These are phyloP conservation scores for Trematomus bernacchii DNA, from an alignment of 2,797 vertebrate species.

Conservation along the genomic window DNA sequence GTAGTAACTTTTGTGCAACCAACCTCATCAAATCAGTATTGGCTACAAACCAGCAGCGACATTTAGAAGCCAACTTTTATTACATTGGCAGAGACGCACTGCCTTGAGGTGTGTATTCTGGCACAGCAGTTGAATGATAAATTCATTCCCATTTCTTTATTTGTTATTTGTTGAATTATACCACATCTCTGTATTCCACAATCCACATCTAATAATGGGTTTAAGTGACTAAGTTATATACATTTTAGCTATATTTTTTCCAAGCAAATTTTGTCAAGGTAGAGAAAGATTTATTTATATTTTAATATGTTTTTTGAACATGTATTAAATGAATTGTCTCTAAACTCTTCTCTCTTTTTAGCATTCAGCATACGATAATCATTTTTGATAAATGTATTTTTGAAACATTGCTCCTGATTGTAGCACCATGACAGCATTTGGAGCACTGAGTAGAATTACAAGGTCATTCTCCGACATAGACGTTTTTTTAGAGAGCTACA, in stretches of 20 bases:
- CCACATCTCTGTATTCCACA: slow-evolving; percentile 1
- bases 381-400: background rate
- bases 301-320: background rate
- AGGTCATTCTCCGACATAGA: background rate
- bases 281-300: background rate
- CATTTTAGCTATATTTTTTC: background rate
- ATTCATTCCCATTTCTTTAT: background rate
- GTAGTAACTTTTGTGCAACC: background rate
- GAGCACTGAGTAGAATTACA: background rate
- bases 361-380: background rate
- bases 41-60: background rate
- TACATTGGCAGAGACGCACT: background rate
- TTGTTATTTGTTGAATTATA: background rate
- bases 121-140: background rate
- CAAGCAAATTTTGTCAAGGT: background rate
- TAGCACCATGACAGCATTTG: background rate
- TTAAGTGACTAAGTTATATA: background rate
- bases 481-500: background rate
- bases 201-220: background rate
- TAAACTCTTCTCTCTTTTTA: background rate
- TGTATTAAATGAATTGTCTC: background rate
- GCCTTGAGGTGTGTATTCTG: background rate
- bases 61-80: background rate
- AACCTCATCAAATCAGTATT: slow-evolving; percentile 2
- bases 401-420: background rate